Evolutionary conservation across 2,888 invertebrate species (phyloP).

Genomic region (Piscicola geometra): DNA sequence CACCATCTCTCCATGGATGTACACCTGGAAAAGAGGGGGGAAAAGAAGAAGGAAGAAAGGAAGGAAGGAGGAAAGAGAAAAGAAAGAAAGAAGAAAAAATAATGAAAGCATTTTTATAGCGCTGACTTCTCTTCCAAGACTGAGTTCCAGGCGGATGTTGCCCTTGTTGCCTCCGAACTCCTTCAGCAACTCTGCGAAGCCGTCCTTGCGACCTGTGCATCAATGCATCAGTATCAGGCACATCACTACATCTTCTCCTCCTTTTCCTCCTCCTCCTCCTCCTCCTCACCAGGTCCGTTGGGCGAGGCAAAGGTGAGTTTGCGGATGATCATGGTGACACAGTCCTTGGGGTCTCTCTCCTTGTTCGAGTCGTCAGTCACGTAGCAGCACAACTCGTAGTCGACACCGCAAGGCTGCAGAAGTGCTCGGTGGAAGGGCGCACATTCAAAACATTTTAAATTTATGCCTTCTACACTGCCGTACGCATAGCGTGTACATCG

Average conservation of each 20-base stretch:
- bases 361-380: constrained; percentile 23
- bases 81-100: not conserved
- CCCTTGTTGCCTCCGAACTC: constrained; percentile 22
- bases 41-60: too few species aligned
- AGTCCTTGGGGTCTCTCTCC: constrained; percentile 23
- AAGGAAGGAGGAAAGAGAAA: too few species aligned
- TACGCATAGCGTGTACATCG: too few species aligned
- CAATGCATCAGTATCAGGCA: not conserved
- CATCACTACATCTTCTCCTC: not conserved
- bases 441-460: too few species aligned
- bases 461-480: too few species aligned
- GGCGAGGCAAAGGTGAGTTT: constrained; percentile 26
- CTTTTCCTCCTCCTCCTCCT: not conserved
- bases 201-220: constrained; percentile 11
- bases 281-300: constrained; percentile 10
- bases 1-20: constrained; percentile 86
- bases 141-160: constrained; percentile 25
- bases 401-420: constrained; percentile 30
- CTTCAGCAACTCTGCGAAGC: constrained; percentile 17
- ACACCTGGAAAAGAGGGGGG: constrained; percentile 60
- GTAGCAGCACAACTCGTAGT: constrained; percentile 27
- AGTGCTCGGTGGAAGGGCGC: not conserved
- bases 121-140: constrained; percentile 5
- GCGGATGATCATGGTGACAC: constrained; percentile 25
- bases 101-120: not conserved